A percentile compares a stretch with the other conserved stretches of the same genome.
Conservation (phyloP, 1,140 invertebrate species). For the Cydia pomonella region DNA sequence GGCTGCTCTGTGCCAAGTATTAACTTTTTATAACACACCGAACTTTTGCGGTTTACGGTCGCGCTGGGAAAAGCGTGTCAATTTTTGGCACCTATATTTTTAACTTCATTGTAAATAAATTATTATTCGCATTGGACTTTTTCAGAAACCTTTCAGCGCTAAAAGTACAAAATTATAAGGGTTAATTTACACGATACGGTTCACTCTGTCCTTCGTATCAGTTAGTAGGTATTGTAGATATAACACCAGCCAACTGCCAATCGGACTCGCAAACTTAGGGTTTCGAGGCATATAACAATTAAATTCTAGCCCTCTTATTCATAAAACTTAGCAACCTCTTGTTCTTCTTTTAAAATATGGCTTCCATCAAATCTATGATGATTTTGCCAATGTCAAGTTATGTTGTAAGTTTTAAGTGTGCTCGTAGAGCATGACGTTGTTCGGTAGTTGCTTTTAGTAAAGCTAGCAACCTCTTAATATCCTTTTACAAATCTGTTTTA, state of each 20-base stretch:
- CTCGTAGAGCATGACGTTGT: no score
- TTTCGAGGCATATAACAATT: background rate
- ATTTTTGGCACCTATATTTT: slow-evolving; percentile 55
- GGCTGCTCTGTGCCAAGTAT: slow-evolving; percentile 62
- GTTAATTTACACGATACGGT: background rate
- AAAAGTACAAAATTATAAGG: slow-evolving; percentile 3
- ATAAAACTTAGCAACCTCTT: no score
- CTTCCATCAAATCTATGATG: no score
- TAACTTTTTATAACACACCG: slow-evolving; percentile 73
- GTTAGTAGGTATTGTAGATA: background rate
- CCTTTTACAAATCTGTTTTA: no score
- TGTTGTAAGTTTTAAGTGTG: no score
- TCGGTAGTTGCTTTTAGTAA: no score
- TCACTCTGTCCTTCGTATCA: background rate
- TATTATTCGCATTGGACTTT: slow-evolving; percentile 1
- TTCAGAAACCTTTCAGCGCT: background rate
- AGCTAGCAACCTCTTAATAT: no score
- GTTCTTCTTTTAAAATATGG: no score
- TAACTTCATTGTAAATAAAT: slow-evolving; percentile 45
- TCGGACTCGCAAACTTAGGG: background rate
- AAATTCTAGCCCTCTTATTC: no score
- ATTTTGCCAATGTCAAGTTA: no score
- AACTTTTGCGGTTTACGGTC: slow-evolving; percentile 68
- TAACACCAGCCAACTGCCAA: background rate
- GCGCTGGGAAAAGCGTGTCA: slow-evolving; percentile 50